Evolutionary conservation across 2,113 vertebrate genomes (phyloP), one percentile per base, ranked within the genome.

Genomic region (Pantherophis guttatus): DNA sequence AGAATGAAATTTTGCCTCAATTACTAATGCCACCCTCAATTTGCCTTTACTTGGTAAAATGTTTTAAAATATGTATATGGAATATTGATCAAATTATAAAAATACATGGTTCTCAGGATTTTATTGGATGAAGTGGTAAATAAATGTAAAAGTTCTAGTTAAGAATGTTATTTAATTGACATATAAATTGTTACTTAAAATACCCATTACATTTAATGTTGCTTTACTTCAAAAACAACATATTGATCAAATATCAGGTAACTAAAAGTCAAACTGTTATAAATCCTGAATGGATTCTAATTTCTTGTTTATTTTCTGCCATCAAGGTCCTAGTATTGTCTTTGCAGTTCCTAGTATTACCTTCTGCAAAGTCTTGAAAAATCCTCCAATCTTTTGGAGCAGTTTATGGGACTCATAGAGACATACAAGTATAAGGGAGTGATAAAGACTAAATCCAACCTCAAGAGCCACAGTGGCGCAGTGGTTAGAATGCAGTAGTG

Each of bases 181-280:
- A n/a, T 89, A 48, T 23, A 89, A 81, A 48, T 48, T 55, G 19
- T 95, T 86, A 91, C 90, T 17, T 92, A 26, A 90, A 65, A 13
- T 23, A 50, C 13, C 48, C 17, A 59, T 89, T 23, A 26, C 0
- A 55, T 5, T 48, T 89, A n/a, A 75, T 53, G n/a, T 4, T 3
- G 5, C 48, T 3, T 55, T 62, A n/a, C 21, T 62, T 39, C 10
- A 44, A 54, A 7, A 57, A 13, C 21, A 91, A 33, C 1, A 48
- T 94, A 39, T 39, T 58, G 7, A 57, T 24, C n/a, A 33, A 23
- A 70, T 81, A 33, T 59, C 54, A 59, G n/a, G 62, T 17, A 85
- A 44, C 5, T 81, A 81, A 81, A 81, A 26, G 44, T 0, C 0
- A 94, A 62, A 91, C 88, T 12, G 55, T 17, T 15, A 58, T 26